phyloP scores from a whole-genome alignment of 2,113 vertebrate species.

The Bufo bufo region DNA sequence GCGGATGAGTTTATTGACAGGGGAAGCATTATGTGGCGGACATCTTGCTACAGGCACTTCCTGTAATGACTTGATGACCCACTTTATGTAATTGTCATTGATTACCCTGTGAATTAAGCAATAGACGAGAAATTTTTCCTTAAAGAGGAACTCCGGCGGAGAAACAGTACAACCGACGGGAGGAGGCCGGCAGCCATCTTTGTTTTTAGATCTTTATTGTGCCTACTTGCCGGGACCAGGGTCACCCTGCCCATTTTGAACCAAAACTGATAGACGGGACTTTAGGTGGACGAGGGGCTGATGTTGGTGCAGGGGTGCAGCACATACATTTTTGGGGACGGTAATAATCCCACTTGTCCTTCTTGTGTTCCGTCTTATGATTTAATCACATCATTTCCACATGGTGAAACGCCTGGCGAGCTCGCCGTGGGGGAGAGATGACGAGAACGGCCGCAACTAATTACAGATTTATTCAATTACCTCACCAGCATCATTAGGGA shows the following conservation, averaged over 20 bases:
- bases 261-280: not conserved
- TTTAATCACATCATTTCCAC: not conserved
- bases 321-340: no score
- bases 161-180: no score
- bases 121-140: not conserved
- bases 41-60: slow-evolving; percentile 5
- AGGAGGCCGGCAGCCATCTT: not conserved
- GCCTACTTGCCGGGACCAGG: not conserved
- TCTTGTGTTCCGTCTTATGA: not conserved
- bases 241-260: not conserved
- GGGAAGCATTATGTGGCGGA: not conserved
- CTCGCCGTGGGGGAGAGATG: not conserved
- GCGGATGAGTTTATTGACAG: not conserved
- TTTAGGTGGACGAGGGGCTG: no score
- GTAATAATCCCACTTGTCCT: not conserved
- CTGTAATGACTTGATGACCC: slow-evolving; percentile 4
- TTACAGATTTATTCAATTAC: not conserved
- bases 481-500: not conserved
- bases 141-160: not conserved
- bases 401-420: not conserved
- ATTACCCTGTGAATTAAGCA: not conserved
- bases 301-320: no score
- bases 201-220: not conserved
- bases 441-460: not conserved
- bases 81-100: slow-evolving; percentile 37